phyloP scores from a whole-genome alignment of 2,888 invertebrate species.

The Conchocele bisecta region DNA sequence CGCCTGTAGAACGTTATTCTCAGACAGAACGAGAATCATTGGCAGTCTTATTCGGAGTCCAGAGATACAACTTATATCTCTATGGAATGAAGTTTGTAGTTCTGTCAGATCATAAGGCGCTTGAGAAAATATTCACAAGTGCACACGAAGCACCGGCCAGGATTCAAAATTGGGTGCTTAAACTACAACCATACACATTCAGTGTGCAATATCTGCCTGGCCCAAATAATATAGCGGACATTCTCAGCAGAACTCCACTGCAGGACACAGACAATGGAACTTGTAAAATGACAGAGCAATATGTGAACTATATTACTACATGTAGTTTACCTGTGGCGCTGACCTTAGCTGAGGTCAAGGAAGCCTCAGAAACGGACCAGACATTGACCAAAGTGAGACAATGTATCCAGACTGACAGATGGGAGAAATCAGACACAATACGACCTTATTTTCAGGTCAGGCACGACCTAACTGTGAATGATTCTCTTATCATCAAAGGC shows the following conservation, averaged over 20 bases:
- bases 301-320: constrained; percentile 12
- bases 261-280: background rate
- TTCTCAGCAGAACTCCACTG: background rate
- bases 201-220: constrained; percentile 4
- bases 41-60: constrained; percentile 11
- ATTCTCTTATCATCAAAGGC: constrained; percentile 12
- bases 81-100: constrained; percentile 12
- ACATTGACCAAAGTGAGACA: constrained; percentile 1
- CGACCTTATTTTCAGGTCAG: constrained; percentile 9
- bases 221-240: constrained; percentile 7
- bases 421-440: constrained; percentile 5
- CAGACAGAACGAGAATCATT: constrained; percentile 2
- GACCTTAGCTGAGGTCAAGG: constrained; percentile 9
- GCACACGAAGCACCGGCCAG: background rate
- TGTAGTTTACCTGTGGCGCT: constrained; percentile 1
- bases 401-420: constrained; percentile 1
- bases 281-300: constrained; percentile 3
- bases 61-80: background rate
- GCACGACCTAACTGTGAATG: constrained; percentile 17
- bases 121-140: constrained; percentile 2
- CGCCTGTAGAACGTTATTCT: constrained; percentile 1
- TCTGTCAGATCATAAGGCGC: background rate
- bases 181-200: constrained; percentile 14
- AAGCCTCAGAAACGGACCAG: background rate
- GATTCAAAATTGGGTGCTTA: constrained; percentile 14